Evolutionary conservation across 2,113 vertebrate species (phyloP).

Genomic region (Dromiciops gliroides): DNA sequence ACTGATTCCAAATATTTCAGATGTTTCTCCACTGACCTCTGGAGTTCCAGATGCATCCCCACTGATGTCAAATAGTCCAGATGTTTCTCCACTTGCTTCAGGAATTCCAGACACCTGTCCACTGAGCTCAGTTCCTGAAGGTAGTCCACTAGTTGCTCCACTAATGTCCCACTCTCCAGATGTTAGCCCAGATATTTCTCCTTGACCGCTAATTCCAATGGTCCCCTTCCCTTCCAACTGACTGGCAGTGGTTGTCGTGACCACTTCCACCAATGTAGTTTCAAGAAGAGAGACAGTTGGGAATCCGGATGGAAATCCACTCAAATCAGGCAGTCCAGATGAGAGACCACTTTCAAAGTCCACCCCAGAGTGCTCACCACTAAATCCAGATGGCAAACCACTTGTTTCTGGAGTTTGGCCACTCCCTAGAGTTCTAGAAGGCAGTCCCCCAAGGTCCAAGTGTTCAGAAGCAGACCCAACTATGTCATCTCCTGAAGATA

Average conservation of each 20-base stretch:
- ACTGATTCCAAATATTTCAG: conserved; percentile 69
- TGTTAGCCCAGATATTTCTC: conserved; percentile 81
- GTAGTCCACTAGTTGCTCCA: conserved; percentile 81
- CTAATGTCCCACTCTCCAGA: conserved; percentile 77
- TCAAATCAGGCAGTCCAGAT: conserved; percentile 85
- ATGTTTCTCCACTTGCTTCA: conserved; percentile 78
- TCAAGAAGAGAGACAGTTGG: conserved; percentile 87
- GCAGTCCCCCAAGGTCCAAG: conserved; percentile 71
- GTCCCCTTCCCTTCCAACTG: conserved; percentile 85
- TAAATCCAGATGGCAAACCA: conserved; percentile 82
- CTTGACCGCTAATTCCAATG: conserved; percentile 80
- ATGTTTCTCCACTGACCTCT: conserved; percentile 61
- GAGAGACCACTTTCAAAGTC: conserved; percentile 77
- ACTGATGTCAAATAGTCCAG: conserved; percentile 79
- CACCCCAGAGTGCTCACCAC: conserved; percentile 82
- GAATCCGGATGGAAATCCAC: conserved; percentile 83
- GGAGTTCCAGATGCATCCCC: conserved; percentile 71
- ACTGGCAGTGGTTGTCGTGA: conserved; percentile 77
- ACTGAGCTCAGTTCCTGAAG: conserved; percentile 82
- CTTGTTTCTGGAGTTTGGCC: conserved; percentile 80
- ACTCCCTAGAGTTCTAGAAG: conserved; percentile 80
- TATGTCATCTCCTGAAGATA: conserved; percentile 82
- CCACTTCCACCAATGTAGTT: conserved; percentile 85
- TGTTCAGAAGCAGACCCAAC: conserved; percentile 80
- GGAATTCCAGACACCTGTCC: conserved; percentile 72